Percentiles rank a stretch among this genome's conserved stretches.
phyloP scores from a whole-genome alignment of 2,797 vertebrate genomes.

The Erithacus rubecula region DNA sequence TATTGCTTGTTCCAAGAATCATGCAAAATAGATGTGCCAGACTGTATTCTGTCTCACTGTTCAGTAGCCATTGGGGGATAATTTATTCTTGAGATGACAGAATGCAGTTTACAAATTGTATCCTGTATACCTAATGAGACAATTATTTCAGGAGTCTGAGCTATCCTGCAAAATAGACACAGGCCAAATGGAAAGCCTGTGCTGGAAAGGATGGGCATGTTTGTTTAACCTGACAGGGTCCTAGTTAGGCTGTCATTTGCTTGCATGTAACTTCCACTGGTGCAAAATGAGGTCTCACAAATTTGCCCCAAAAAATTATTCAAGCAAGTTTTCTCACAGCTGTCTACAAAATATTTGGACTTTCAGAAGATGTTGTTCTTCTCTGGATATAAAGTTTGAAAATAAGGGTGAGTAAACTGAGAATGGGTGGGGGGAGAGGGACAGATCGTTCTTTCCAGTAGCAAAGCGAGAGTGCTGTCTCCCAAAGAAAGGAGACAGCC shows the following conservation, averaged over 20 bases:
- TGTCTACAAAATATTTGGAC: neutral
- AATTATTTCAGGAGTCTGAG: slow-evolving; percentile 23
- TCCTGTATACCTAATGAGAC: slow-evolving; percentile 15
- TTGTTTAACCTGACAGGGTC: neutral
- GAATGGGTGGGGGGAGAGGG: neutral
- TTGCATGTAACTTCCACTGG: neutral
- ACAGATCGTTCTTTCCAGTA: neutral
- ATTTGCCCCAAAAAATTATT: neutral
- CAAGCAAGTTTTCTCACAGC: neutral
- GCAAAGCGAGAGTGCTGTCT: neutral
- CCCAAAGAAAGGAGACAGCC: neutral
- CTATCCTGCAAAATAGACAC: neutral
- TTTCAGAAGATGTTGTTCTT: neutral
- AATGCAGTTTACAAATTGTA: slow-evolving; percentile 36
- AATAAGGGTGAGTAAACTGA: neutral
- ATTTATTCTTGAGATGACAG: slow-evolving; percentile 24
- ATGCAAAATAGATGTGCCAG: neutral
- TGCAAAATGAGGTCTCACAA: neutral
- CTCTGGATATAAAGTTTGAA: neutral
- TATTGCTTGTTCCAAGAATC: neutral
- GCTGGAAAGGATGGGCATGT: neutral
- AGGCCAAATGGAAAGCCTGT: neutral
- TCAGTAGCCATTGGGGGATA: neutral
- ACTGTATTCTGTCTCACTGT: neutral
- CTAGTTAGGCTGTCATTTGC: neutral